These are phyloP conservation scores for Drosophila ogumai DNA, from an alignment of 1,140 invertebrate genomes.

Conservation along the genomic window DNA sequence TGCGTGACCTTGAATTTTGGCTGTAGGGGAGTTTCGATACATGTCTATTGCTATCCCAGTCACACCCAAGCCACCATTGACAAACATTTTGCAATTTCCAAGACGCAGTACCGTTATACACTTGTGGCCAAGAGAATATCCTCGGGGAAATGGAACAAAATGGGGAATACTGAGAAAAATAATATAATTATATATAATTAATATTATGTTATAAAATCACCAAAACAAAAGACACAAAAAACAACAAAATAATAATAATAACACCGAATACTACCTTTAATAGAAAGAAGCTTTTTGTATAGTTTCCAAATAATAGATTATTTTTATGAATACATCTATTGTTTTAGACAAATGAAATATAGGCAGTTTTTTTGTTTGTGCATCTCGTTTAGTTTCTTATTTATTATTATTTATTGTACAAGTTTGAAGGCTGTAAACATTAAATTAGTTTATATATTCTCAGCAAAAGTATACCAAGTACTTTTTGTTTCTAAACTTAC, in stretches of 20 bases:
- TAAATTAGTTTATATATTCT: neutral
- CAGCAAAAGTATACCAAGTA: neutral
- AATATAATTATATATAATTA: too few relatives aligned
- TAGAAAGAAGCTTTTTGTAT: too few relatives aligned
- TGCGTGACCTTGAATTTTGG: slow-evolving; percentile 57
- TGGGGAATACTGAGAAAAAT: too few relatives aligned
- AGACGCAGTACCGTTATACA: slow-evolving; percentile 44
- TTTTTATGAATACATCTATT: neutral
- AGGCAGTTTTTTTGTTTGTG: neutral
- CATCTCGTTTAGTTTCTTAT: neutral
- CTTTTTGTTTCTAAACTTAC: neutral
- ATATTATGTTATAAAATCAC: neutral
- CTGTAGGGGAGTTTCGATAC: slow-evolving; percentile 40
- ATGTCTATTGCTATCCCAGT: slow-evolving; percentile 19
- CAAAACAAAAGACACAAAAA: too few relatives aligned
- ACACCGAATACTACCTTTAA: too few relatives aligned
- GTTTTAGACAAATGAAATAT: too few relatives aligned
- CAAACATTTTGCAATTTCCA: slow-evolving; percentile 31
- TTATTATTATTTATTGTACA: neutral
- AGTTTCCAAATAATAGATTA: too few relatives aligned
- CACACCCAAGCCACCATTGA: slow-evolving; percentile 27
- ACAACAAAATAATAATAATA: too few relatives aligned
- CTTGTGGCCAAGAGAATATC: neutral
- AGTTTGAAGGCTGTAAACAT: too few relatives aligned
- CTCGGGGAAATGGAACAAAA: neutral